Evolutionary conservation across 2,888 invertebrate species (phyloP), one percentile per base, ranked within the genome.

Genomic region (Phytoseiulus persimilis): DNA sequence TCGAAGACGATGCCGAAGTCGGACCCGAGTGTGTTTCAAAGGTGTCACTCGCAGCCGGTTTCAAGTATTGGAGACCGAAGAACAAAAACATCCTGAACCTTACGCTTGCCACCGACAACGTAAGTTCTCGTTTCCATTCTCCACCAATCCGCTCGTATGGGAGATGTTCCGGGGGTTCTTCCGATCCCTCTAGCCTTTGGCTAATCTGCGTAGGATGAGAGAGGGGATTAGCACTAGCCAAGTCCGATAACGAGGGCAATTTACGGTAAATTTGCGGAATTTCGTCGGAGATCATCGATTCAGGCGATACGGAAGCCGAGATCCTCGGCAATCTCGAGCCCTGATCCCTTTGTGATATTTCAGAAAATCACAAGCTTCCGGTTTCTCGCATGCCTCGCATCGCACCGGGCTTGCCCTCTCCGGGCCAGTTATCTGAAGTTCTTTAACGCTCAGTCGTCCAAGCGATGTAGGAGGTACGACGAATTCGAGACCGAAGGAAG

Each of bases 11-110:
- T 23, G 87, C n/a, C 5, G 87, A 87, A 45, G 87, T 87, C 33
- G 87, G 87, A 39, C 87, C 87, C 32, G 87, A 33, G 45, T 87
- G 87, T 45, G 31, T 45, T 87, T 87, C 87, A 18, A 87, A 87
- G 39, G 23, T 87, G 32, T 45, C 39, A 87, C 45, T 87, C 14
- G 32, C 87, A 39, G 87, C 87, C 45, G 87, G 87, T 6, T 87
- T 87, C 87, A 87, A 87, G 45, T 45, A 39, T n/a, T 87, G 87
- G 87, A 87, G 87, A 45, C 18, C 87, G 39, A 87, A 87, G 39
- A 45, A 87, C 45, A 87, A 33, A 33, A 87, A 87, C n/a, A 87
- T 39, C n/a, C 87, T 87, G 9, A 87, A 87, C 18, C 87, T 87
- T 6, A 87, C 87, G 31, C 87, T 87, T 28, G 87, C 87, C 31